Percentiles rank a stretch among this genome's conserved stretches.
Evolutionary conservation across 2,113 vertebrate genomes (phyloP).

Genomic region (Scartelaos histophorus): DNA sequence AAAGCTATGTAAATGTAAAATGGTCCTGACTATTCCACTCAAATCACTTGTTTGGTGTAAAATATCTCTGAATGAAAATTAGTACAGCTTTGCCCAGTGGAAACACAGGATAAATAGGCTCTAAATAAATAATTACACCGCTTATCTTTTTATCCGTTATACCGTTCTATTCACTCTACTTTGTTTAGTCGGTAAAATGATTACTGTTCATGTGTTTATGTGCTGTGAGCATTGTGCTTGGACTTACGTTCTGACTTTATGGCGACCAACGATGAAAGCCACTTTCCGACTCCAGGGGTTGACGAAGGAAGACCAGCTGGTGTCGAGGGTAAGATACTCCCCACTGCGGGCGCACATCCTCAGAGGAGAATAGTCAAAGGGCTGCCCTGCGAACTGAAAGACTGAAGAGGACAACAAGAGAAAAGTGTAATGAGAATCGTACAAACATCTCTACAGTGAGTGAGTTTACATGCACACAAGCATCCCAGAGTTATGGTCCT

Average conservation of each 20-base stretch:
- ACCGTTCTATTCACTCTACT: neutral
- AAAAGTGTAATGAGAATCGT: neutral
- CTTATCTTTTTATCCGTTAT: no score
- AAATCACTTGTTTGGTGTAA: no score
- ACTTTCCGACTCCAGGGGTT: conserved; percentile 94
- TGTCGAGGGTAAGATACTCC: conserved; percentile 91
- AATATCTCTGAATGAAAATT: no score
- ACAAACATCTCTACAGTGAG: neutral
- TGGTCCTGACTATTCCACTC: no score
- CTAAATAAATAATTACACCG: no score
- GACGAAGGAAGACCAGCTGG: conserved; percentile 91
- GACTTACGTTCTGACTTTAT: conserved; percentile 91
- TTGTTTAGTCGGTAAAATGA: neutral
- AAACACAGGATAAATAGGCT: no score
- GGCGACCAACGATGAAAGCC: conserved; percentile 87
- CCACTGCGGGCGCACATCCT: conserved; percentile 87
- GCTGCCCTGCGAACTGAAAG: conserved; percentile 87
- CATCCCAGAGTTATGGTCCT: neutral
- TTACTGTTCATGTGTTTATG: neutral
- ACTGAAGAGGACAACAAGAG: conserved; percentile 66
- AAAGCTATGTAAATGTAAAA: no score
- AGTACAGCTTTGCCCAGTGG: no score
- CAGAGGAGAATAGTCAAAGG: conserved; percentile 85
- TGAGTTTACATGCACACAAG: neutral
- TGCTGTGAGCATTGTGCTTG: neutral